Conservation (phyloP, 2,113 vertebrate genomes). For the Proteles cristata region DNA sequence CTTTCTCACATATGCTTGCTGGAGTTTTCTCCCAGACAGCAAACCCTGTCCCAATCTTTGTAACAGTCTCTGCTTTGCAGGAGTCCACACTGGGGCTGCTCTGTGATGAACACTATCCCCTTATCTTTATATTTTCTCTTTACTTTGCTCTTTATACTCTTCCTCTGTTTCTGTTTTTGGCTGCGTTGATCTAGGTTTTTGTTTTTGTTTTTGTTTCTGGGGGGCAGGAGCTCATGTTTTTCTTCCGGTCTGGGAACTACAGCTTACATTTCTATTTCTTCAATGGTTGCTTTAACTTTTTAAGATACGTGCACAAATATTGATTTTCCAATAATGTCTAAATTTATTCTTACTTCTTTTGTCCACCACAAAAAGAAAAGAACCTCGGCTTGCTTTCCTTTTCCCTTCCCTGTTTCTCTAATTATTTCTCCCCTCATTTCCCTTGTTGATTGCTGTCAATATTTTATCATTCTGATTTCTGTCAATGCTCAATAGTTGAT, state of each 20-base stretch:
- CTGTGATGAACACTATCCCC: not conserved
- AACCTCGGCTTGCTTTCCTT: not conserved
- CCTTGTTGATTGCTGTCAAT: not conserved
- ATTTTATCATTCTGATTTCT: not conserved
- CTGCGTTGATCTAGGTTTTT: not conserved
- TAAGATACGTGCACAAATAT: not conserved
- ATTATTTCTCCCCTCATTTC: not conserved
- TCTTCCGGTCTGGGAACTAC: not conserved
- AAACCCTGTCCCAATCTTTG: not conserved
- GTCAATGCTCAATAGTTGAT: not conserved
- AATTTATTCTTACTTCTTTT: not conserved
- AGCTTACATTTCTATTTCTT: not conserved
- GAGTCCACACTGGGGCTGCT: too few relatives aligned
- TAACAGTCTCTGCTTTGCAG: not conserved
- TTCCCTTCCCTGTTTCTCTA: accelerated
- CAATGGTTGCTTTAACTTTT: not conserved
- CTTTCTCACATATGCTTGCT: not conserved
- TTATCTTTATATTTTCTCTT: not conserved
- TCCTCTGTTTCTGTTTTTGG: not conserved
- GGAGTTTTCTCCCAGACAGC: not conserved
- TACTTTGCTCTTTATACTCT: not conserved
- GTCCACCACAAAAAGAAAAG: not conserved
- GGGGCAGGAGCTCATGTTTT: not conserved
- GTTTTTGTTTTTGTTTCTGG: not conserved
- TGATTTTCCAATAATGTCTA: not conserved